Percentiles rank a stretch among this genome's conserved stretches.
phyloP scores from a whole-genome alignment of 2,113 vertebrate species.

The Saccopteryx bilineata region DNA sequence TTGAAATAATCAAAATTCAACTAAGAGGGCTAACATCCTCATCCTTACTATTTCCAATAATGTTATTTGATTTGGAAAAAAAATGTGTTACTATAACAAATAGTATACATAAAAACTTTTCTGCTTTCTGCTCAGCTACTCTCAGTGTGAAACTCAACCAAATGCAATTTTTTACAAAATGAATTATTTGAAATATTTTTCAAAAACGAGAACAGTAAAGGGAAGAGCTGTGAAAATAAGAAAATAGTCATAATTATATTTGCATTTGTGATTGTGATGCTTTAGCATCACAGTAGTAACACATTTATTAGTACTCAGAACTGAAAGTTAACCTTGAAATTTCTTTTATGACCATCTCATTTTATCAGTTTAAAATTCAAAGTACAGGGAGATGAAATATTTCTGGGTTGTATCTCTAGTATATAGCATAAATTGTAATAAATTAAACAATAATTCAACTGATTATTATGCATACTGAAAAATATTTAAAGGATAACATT shows the following conservation, averaged over 20 bases:
- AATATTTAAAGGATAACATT: not conserved
- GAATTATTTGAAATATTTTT: not conserved
- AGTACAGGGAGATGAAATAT: not conserved
- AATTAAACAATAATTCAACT: not conserved
- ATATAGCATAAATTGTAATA: not conserved
- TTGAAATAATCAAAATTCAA: not conserved
- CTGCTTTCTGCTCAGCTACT: not conserved
- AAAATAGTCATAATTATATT: not conserved
- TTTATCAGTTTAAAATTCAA: not conserved
- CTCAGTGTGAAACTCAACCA: not conserved
- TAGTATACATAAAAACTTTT: not conserved
- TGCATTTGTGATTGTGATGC: not conserved
- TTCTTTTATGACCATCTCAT: not conserved
- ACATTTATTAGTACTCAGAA: not conserved
- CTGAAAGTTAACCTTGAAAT: not conserved
- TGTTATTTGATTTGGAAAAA: not conserved
- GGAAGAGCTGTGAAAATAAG: not conserved
- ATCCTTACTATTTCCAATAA: not conserved
- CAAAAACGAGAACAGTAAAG: not conserved
- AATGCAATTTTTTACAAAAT: not conserved
- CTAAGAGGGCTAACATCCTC: not conserved
- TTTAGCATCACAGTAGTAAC: not conserved
- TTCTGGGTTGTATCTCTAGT: not conserved
- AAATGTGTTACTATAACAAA: not conserved
- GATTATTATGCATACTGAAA: not conserved